Conservation (phyloP, 2,888 invertebrate species). For the Rhamphomyia laevipes region DNA sequence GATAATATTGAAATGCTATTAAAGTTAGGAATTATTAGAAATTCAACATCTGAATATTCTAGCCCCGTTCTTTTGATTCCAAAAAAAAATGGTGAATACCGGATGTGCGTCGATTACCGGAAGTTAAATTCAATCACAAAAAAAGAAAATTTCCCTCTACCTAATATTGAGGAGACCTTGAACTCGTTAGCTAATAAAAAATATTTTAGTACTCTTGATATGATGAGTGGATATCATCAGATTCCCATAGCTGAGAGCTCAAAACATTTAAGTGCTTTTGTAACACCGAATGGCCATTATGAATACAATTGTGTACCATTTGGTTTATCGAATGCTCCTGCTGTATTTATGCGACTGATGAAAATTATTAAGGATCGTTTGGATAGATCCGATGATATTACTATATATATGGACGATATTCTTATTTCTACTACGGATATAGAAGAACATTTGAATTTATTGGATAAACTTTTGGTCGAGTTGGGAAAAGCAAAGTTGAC, state of each 20-base stretch:
- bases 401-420: constrained; percentile 4
- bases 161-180: constrained; percentile 15
- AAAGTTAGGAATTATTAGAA: no score
- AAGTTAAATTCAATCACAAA: no score
- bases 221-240: constrained; percentile 9
- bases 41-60: no score
- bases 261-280: constrained; percentile 17
- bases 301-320: constrained; percentile 22
- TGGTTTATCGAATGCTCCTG: constrained; percentile 19
- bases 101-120: no score
- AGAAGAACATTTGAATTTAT: constrained; percentile 1
- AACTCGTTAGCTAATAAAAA: neutral
- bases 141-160: no score
- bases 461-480: neutral
- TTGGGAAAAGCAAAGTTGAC: neutral
- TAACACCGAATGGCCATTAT: constrained; percentile 21
- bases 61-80: no score
- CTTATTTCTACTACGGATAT: neutral
- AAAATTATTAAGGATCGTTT: neutral
- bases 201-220: constrained; percentile 8
- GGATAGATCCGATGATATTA: no score
- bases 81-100: no score
- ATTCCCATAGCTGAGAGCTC: constrained; percentile 1
- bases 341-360: constrained; percentile 14
- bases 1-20: no score